phyloP scores from a whole-genome alignment of 2,797 vertebrate species.

The Phalanger gymnotis region DNA sequence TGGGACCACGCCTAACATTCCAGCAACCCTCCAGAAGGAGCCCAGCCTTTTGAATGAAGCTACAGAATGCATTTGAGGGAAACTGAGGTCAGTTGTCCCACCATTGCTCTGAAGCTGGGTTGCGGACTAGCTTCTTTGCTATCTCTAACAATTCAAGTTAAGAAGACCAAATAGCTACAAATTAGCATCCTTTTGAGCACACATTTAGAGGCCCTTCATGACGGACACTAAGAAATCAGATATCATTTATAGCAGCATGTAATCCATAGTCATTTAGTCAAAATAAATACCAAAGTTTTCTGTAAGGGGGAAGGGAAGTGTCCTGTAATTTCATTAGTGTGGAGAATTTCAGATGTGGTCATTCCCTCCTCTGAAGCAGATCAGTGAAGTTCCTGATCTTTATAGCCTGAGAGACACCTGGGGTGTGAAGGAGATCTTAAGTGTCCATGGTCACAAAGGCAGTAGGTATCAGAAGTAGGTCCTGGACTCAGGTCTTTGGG shows the following conservation, averaged over 20 bases:
- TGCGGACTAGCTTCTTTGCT: not conserved
- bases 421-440: not conserved
- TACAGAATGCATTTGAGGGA: conserved; percentile 15
- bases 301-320: not conserved
- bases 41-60: conserved; percentile 38
- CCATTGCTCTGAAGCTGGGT: not conserved
- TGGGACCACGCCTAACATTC: conserved; percentile 61
- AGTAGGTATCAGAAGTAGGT: not conserved
- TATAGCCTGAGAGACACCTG: not conserved
- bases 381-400: not conserved
- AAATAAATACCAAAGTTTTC: not conserved
- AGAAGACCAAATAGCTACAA: not conserved
- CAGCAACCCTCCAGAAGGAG: conserved; percentile 52
- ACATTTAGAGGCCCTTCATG: not conserved
- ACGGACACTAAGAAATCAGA: not conserved
- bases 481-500: not conserved
- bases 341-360: not conserved
- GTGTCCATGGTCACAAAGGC: not conserved
- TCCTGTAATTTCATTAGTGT: not conserved
- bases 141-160: not conserved
- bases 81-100: conserved; percentile 37
- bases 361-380: not conserved
- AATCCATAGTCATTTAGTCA: not conserved
- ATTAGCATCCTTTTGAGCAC: not conserved
- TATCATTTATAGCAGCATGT: not conserved